A percentile compares a stretch with the other conserved stretches of the same genome.
These are phyloP conservation scores for Athene noctua DNA, from an alignment of 2,113 vertebrate genomes.

Conservation along the genomic window DNA sequence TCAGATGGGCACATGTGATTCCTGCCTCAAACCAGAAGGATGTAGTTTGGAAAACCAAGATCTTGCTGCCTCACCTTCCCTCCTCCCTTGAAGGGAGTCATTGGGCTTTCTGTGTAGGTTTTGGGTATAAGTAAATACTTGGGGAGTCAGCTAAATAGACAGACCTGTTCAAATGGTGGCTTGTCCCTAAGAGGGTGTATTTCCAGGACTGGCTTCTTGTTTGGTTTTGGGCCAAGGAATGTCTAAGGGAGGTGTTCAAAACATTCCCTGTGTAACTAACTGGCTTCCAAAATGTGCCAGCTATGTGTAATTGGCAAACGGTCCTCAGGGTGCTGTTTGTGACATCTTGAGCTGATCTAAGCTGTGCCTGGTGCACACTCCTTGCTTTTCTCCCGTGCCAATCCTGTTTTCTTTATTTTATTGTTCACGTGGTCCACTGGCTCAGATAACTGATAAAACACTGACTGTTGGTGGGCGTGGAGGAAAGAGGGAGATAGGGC, in stretches of 20 bases:
- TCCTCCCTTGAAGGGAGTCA: not conserved
- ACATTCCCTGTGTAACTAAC: not conserved
- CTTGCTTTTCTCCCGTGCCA: not conserved
- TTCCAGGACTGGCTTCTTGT: not conserved
- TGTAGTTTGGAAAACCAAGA: not conserved
- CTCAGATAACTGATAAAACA: not conserved
- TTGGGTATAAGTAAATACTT: not conserved
- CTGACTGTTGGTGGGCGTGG: not conserved
- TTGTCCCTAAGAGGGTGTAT: not conserved
- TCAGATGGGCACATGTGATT: not conserved
- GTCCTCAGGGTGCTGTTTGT: rapidly evolving
- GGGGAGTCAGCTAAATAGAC: not conserved
- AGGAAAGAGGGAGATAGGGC: rapidly evolving
- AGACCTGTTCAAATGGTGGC: not conserved
- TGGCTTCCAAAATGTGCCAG: not conserved
- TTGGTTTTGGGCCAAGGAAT: not conserved
- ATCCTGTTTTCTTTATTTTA: not conserved
- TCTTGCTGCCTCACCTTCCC: not conserved
- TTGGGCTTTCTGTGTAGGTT: not conserved
- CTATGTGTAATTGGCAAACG: not conserved
- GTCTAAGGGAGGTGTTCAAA: not conserved
- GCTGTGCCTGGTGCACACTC: not conserved
- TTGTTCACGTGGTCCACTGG: not conserved
- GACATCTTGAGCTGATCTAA: not conserved
- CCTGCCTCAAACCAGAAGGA: not conserved